Evolutionary conservation across 2,797 vertebrate species (phyloP).

Genomic region (Paguma larvata): DNA sequence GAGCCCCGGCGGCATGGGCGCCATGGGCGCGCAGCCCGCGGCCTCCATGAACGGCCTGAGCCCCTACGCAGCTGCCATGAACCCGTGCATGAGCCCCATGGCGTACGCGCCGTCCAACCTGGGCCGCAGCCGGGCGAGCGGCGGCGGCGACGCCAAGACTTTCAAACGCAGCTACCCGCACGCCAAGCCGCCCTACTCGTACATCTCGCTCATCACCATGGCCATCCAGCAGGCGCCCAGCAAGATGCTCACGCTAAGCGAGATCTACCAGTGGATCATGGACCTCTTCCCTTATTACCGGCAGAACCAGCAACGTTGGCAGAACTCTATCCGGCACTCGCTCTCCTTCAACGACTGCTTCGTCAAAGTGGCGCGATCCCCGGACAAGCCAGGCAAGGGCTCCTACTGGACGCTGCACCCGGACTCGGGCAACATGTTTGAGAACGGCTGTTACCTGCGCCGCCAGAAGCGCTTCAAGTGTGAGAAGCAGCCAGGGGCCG

Average conservation of each 20-base stretch:
- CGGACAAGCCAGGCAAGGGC: constrained; percentile 98
- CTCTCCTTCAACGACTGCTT: constrained; percentile 99
- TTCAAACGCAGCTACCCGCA: constrained; percentile 97
- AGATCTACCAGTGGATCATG: constrained; percentile 99
- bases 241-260: constrained; percentile 98
- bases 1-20: constrained; percentile 93
- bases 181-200: constrained; percentile 98
- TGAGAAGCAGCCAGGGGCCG: constrained; percentile 91
- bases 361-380: constrained; percentile 97
- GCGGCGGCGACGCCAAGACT: constrained; percentile 93
- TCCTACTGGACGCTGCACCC: constrained; percentile 99
- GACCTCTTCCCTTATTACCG: constrained; percentile 98
- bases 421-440: constrained; percentile 99
- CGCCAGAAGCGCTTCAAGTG: constrained; percentile 99
- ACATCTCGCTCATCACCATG: constrained; percentile 99
- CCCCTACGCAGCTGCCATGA: constrained; percentile 94
- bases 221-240: constrained; percentile 97
- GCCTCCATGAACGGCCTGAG: constrained; percentile 94
- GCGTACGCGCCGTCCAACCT: constrained; percentile 93
- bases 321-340: constrained; percentile 98
- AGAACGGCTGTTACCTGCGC: constrained; percentile 98
- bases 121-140: constrained; percentile 88
- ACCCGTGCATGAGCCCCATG: constrained; percentile 96
- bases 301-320: constrained; percentile 99
- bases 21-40: constrained; percentile 93